A percentile compares a stretch with the other conserved stretches of the same genome.
Conservation (phyloP, 2,797 vertebrate genomes). For the Gadopsis bispinosus region DNA sequence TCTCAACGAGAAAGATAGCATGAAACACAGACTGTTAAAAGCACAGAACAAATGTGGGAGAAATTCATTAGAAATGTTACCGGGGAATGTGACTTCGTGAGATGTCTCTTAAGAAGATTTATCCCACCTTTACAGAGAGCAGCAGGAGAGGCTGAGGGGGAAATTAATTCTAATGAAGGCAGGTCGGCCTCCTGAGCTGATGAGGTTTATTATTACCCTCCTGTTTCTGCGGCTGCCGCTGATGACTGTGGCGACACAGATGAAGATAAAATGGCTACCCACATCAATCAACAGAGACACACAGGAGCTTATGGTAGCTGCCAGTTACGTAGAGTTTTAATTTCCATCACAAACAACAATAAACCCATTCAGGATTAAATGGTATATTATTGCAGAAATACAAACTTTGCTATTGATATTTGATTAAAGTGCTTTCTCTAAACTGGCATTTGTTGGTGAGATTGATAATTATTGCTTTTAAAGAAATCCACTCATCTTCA, state of each 20-base stretch:
- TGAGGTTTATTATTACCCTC: constrained; percentile 65
- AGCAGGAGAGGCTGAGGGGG: constrained; percentile 45
- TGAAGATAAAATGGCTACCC: constrained; percentile 47
- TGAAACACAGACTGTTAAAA: constrained; percentile 38
- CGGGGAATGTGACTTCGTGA: constrained; percentile 51
- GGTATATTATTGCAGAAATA: not conserved
- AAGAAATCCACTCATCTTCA: constrained; percentile 52
- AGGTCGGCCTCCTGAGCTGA: constrained; percentile 60
- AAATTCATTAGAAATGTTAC: constrained; percentile 14
- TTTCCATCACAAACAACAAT: constrained; percentile 6
- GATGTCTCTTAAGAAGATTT: constrained; percentile 61
- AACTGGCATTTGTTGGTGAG: constrained; percentile 24
- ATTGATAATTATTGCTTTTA: constrained; percentile 55
- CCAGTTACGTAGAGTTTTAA: constrained; percentile 15
- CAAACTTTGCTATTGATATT: not conserved
- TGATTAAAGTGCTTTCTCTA: constrained; percentile 22
- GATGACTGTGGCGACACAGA: constrained; percentile 46
- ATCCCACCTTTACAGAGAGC: constrained; percentile 50
- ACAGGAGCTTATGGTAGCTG: constrained; percentile 25
- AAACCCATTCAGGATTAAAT: not conserved
- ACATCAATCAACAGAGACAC: constrained; percentile 34
- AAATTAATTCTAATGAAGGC: constrained; percentile 71
- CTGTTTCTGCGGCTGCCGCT: constrained; percentile 45
- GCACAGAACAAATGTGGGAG: constrained; percentile 34
- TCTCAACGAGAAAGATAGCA: constrained; percentile 26